Evolutionary conservation across 2,113 vertebrate genomes (phyloP).

Genomic region (Puffinus mauretanicus): DNA sequence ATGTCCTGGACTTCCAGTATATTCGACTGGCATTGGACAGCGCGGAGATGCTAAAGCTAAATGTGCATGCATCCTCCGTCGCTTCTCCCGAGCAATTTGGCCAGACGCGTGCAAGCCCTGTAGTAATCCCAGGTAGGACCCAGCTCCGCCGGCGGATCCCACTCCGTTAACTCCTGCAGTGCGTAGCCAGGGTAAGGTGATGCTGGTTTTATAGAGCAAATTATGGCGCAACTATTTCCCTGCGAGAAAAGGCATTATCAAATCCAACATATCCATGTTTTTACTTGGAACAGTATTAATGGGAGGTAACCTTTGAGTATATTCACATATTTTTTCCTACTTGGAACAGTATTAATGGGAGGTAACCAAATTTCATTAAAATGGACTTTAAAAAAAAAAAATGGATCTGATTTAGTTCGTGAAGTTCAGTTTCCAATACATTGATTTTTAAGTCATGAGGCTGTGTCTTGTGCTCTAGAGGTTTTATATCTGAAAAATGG

Average conservation of each 20-base stretch:
- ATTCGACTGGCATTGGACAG: fast-evolving
- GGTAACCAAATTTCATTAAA: background rate
- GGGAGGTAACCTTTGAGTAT: background rate
- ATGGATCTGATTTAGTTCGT: background rate
- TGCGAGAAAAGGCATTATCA: background rate
- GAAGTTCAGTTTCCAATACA: background rate
- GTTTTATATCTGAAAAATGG: background rate
- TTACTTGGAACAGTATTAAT: background rate
- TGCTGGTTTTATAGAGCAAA: fast-evolving
- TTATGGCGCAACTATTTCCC: background rate
- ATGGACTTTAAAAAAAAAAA: background rate
- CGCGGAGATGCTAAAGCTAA: background rate
- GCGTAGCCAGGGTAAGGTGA: background rate
- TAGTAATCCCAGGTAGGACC: background rate
- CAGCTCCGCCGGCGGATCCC: background rate
- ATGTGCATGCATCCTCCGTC: fast-evolving
- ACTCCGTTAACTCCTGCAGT: background rate
- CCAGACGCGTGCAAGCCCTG: fast-evolving
- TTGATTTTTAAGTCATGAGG: background rate
- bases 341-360: background rate
- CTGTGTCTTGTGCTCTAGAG: background rate
- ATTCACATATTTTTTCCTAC: background rate
- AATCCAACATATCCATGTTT: fast-evolving
- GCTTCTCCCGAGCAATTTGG: background rate
- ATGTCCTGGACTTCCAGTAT: background rate